Evolutionary conservation across 2,113 vertebrate genomes (phyloP).

Genomic region (Muntiacus reevesi): DNA sequence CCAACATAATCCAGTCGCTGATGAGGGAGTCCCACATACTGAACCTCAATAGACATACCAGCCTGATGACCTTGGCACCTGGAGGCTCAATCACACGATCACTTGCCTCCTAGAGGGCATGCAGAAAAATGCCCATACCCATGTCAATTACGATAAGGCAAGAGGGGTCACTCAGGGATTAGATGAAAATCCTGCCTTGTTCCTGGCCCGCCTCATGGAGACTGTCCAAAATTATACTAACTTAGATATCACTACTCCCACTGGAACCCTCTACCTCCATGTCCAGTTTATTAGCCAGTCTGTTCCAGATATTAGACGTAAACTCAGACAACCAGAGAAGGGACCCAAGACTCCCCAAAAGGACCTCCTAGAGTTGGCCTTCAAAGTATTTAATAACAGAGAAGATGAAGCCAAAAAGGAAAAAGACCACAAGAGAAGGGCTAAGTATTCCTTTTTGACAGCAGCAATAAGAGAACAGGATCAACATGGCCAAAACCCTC

Average conservation of each 20-base stretch:
- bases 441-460: not conserved
- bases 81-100: not conserved
- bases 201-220: accelerated
- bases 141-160: not conserved
- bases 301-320: accelerated
- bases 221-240: not conserved
- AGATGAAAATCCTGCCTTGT: not conserved
- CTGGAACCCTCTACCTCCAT: not conserved
- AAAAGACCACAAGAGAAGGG: accelerated
- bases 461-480: not conserved
- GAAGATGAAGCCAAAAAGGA: not conserved
- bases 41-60: not conserved
- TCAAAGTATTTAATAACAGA: not conserved
- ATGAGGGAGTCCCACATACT: not conserved
- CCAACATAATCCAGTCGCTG: not conserved
- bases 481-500: not conserved
- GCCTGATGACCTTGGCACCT: not conserved
- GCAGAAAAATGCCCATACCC: not conserved
- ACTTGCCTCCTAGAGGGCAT: not conserved
- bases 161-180: not conserved
- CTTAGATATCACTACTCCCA: not conserved
- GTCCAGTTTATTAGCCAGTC: not conserved
- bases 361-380: not conserved
- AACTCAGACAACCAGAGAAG: not conserved
- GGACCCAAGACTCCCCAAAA: not conserved